A percentile compares a stretch with the other conserved stretches of the same genome.
These are phyloP conservation scores for Gobiocypris rarus DNA, from an alignment of 2,113 vertebrate genomes.

Conservation along the genomic window DNA sequence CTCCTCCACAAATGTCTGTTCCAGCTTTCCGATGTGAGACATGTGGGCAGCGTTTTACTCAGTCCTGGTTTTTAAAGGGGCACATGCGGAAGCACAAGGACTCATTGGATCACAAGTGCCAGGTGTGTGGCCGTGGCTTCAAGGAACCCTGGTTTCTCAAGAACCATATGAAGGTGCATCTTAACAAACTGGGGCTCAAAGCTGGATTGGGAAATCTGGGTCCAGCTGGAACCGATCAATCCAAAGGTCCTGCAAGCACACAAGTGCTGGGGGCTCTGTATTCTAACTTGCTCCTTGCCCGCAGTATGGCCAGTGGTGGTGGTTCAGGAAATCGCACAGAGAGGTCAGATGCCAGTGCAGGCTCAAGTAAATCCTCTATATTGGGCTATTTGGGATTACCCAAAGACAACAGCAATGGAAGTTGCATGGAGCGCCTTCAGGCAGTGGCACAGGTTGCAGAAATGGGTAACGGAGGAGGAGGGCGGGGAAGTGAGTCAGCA, in stretches of 20 bases:
- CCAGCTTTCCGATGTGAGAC: constrained; percentile 88
- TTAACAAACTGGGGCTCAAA: constrained; percentile 87
- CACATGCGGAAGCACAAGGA: constrained; percentile 96
- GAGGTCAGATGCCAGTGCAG: constrained; percentile 61
- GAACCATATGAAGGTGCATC: constrained; percentile 96
- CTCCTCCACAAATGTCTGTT: constrained; percentile 68
- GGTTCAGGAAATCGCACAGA: constrained; percentile 60
- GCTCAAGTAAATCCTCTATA: constrained; percentile 77
- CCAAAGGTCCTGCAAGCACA: constrained; percentile 66
- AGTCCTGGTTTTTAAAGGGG: constrained; percentile 94
- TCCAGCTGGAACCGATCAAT: constrained; percentile 55
- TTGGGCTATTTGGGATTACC: constrained; percentile 84
- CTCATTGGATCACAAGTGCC: constrained; percentile 91
- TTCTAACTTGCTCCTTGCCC: constrained; percentile 83
- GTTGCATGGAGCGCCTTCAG: constrained; percentile 85
- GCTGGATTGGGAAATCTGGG: constrained; percentile 65
- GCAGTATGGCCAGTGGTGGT: constrained; percentile 52
- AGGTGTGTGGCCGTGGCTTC: constrained; percentile 91
- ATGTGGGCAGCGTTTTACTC: constrained; percentile 91
- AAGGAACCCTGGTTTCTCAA: constrained; percentile 96
- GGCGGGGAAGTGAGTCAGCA: constrained; percentile 53
- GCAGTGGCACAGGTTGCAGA: constrained; percentile 83
- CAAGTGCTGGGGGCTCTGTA: constrained; percentile 84
- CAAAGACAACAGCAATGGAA: constrained; percentile 79
- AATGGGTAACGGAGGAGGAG: constrained; percentile 71